phyloP scores from a whole-genome alignment of 2,797 vertebrate species.

The Malurus splendens region DNA sequence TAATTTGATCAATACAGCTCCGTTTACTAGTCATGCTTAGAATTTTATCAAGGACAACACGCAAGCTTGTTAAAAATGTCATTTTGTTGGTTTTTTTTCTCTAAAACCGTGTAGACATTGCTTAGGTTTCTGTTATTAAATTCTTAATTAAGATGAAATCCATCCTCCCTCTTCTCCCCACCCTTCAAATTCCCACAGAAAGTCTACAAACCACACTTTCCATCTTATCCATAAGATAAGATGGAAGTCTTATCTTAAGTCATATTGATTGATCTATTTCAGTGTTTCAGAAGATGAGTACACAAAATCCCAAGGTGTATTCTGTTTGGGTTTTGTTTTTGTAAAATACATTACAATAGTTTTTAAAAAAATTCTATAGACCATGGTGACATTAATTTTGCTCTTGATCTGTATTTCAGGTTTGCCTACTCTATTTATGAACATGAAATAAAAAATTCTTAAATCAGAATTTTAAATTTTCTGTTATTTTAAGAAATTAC shows the following conservation, averaged over 20 bases:
- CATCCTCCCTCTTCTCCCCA: accelerated
- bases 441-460: not conserved
- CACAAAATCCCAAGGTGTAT: not conserved
- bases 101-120: not conserved
- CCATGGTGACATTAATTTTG: not conserved
- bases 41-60: not conserved
- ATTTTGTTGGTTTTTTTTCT: not conserved
- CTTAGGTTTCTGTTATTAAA: not conserved
- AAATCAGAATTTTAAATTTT: not conserved
- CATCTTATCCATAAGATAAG: not conserved
- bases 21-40: not conserved
- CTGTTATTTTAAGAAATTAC: not conserved
- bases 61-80: not conserved
- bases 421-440: not conserved
- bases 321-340: not conserved
- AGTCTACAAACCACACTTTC: not conserved
- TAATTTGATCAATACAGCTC: not conserved
- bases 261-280: not conserved
- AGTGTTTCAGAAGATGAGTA: not conserved
- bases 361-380: not conserved
- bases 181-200: not conserved
- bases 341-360: not conserved
- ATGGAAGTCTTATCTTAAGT: too few relatives aligned
- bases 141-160: not conserved
- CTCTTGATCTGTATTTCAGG: not conserved